These are phyloP conservation scores for Incurvaria masculella DNA, from an alignment of 2,888 invertebrate genomes.

Conservation along the genomic window DNA sequence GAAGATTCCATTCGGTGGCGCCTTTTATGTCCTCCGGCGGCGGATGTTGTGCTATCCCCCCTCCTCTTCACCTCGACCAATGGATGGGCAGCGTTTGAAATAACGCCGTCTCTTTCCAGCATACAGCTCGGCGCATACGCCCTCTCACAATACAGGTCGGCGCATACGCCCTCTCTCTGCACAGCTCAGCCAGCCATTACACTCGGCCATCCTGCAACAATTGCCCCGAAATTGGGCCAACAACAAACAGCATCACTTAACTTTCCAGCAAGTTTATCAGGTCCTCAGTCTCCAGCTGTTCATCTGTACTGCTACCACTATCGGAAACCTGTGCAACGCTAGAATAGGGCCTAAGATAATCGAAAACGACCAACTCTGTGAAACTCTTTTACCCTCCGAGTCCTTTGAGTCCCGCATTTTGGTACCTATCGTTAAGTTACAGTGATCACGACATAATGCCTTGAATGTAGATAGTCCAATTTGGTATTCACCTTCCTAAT, in stretches of 20 bases:
- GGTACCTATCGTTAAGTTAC: slow-evolving; percentile 12
- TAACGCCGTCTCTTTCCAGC: too few relatives aligned
- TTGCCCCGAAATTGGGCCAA: neutral
- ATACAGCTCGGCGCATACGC: neutral
- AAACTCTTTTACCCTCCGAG: slow-evolving; percentile 13
- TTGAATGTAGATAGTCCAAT: slow-evolving; percentile 10
- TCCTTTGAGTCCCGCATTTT: slow-evolving; percentile 13
- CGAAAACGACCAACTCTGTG: slow-evolving; percentile 10
- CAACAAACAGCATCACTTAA: neutral
- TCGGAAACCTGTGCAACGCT: neutral
- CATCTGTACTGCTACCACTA: neutral
- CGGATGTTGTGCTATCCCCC: neutral
- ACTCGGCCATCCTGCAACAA: neutral
- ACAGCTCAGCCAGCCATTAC: neutral
- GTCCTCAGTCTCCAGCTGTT: neutral
- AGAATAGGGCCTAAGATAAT: neutral
- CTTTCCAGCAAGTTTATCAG: neutral
- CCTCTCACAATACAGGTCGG: neutral
- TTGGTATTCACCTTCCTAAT: slow-evolving; percentile 12
- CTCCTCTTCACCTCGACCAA: neutral
- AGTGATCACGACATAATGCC: slow-evolving; percentile 10
- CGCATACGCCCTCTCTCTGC: neutral
- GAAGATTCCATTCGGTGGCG: neutral
- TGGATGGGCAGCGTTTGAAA: neutral
- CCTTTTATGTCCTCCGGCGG: neutral